A percentile compares a stretch with the other conserved stretches of the same genome.
These are phyloP conservation scores for Agraylea sexmaculata DNA, from an alignment of 1,140 invertebrate species.

Conservation along the genomic window DNA sequence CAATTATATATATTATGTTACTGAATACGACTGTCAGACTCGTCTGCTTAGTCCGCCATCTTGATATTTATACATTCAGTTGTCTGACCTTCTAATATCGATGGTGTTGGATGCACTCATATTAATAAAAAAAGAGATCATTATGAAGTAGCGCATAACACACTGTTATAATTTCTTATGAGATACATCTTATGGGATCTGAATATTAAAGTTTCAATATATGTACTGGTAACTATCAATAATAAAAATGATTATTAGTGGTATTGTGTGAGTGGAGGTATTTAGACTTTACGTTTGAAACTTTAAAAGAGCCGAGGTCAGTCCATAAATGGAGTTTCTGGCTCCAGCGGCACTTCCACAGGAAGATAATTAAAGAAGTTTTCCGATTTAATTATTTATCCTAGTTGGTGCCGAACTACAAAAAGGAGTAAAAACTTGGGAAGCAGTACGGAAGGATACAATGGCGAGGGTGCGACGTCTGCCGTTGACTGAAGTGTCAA, in stretches of 20 bases:
- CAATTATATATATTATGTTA: no score
- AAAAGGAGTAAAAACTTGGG: neutral
- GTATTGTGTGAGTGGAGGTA: neutral
- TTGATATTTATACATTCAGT: no score
- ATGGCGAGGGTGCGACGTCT: slow-evolving; percentile 7
- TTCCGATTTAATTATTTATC: slow-evolving; percentile 9
- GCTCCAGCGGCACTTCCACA: no score
- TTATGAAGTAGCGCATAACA: no score
- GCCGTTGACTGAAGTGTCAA: slow-evolving; percentile 7
- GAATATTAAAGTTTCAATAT: neutral
- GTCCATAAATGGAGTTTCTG: neutral
- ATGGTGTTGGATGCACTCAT: no score
- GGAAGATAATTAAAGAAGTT: slow-evolving; percentile 7
- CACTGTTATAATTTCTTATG: no score
- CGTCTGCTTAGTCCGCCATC: no score
- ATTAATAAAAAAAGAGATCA: no score
- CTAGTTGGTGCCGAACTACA: slow-evolving; percentile 1
- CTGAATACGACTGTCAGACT: no score
- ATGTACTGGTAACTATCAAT: neutral
- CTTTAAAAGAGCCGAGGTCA: neutral
- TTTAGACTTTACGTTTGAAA: neutral
- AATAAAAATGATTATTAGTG: neutral
- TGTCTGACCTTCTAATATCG: no score
- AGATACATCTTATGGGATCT: slow-evolving; percentile 1
- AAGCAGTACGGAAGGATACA: slow-evolving; percentile 4